Conservation (phyloP, 2,888 invertebrate genomes). For the Serripes groenlandicus region DNA sequence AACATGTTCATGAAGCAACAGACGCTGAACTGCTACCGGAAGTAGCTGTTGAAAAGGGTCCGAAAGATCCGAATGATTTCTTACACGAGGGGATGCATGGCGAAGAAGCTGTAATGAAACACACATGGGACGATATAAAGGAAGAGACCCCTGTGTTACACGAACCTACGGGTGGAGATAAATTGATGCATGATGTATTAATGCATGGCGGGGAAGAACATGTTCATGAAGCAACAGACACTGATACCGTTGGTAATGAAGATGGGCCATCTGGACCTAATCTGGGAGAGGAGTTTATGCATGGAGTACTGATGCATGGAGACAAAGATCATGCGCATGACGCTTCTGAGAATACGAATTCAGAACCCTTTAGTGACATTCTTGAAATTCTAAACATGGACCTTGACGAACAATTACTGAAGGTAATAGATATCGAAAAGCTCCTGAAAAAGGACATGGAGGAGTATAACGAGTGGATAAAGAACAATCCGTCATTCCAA, state of each 20-base stretch:
- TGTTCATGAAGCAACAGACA: conserved; percentile 21
- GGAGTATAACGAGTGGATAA: conserved; percentile 69
- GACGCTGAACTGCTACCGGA: conserved; percentile 38
- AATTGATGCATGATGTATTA: conserved; percentile 71
- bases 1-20: conserved; percentile 24
- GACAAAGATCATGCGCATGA: conserved; percentile 43
- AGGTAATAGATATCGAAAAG: conserved; percentile 59
- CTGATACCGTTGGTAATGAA: conserved; percentile 2
- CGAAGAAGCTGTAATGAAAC: conserved; percentile 39
- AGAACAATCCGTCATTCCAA: conserved; percentile 48
- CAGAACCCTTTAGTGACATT: conserved; percentile 50
- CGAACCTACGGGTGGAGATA: conserved; percentile 28
- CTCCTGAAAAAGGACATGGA: conserved; percentile 60
- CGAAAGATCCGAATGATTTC: conserved; percentile 60
- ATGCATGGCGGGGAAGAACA: conserved; percentile 68
- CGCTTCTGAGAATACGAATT: neutral
- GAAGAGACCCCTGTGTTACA: conserved; percentile 10
- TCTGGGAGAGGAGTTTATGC: conserved; percentile 57
- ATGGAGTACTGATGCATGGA: conserved; percentile 71
- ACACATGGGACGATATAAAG: conserved; percentile 34
- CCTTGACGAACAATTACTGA: conserved; percentile 58
- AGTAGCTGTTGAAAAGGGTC: conserved; percentile 27
- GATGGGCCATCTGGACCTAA: conserved; percentile 39
- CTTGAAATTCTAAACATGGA: conserved; percentile 50
- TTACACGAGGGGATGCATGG: conserved; percentile 65